phyloP scores from a whole-genome alignment of 2,888 invertebrate genomes.

The Abscondita cerata region DNA sequence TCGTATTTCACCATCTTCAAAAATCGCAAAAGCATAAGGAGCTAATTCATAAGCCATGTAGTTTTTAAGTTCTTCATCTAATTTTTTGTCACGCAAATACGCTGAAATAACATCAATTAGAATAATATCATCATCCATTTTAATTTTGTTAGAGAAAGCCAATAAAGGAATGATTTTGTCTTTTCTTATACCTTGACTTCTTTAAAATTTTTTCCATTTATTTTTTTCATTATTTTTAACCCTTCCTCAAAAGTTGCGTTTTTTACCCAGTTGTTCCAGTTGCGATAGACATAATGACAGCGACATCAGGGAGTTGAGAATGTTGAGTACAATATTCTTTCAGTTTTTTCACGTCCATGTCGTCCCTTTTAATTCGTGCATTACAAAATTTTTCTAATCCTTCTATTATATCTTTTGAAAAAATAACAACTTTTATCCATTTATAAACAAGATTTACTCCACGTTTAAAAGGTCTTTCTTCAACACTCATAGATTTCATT shows the following conservation, averaged over 20 bases:
- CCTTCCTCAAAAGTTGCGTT: slow-evolving; percentile 4
- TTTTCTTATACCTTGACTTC: slow-evolving; percentile 7
- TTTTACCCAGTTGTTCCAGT: slow-evolving; percentile 2
- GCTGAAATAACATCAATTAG: background rate
- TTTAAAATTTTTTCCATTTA: slow-evolving; percentile 5
- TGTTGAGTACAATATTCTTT: no score
- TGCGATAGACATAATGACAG: slow-evolving; percentile 3
- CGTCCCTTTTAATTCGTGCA: slow-evolving; percentile 35
- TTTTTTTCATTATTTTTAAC: slow-evolving; percentile 11
- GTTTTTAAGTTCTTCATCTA: background rate
- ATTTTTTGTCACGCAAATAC: background rate
- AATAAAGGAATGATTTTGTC: slow-evolving; percentile 5
- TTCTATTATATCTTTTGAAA: slow-evolving; percentile 38
- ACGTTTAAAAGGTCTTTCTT: slow-evolving; percentile 32
- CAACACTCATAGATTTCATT: slow-evolving; percentile 33
- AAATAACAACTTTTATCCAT: slow-evolving; percentile 34
- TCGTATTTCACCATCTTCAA: slow-evolving; percentile 10
- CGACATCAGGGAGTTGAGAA: background rate
- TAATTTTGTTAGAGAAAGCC: background rate
- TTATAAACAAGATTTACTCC: slow-evolving; percentile 35
- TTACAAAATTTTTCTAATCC: slow-evolving; percentile 37
- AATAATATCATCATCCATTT: background rate
- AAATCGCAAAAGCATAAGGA: background rate
- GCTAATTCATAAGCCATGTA: background rate
- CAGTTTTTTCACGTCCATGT: slow-evolving; percentile 15